phyloP scores from a whole-genome alignment of 2,888 invertebrate species.

The Drosophila neutralis region DNA sequence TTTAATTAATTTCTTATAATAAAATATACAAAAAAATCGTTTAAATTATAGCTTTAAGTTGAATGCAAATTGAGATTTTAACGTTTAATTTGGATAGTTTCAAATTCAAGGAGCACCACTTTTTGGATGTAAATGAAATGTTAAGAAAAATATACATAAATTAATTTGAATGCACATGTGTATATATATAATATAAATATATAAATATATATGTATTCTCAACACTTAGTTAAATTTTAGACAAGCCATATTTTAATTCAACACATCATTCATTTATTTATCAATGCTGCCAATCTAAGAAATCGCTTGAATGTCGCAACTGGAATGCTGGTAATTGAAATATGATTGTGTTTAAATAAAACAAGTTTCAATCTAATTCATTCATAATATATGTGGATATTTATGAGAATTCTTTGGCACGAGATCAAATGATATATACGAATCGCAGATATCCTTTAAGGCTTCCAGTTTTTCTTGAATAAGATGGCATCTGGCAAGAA shows the following conservation, averaged over 20 bases:
- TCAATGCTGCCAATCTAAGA: constrained; percentile 5
- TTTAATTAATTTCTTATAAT: background rate
- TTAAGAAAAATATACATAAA: background rate
- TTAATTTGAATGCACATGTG: background rate
- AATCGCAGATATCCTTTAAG: constrained; percentile 19
- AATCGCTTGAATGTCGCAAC: constrained; percentile 9
- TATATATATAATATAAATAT: background rate
- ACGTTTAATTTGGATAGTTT: background rate
- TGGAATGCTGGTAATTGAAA: background rate
- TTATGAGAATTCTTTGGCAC: background rate
- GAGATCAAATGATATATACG: background rate
- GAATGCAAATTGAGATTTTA: background rate
- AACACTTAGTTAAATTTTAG: background rate
- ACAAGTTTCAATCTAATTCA: background rate
- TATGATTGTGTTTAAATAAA: background rate
- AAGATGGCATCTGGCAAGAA: constrained; percentile 39
- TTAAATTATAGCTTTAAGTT: background rate
- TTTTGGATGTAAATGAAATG: background rate
- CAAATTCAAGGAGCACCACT: background rate
- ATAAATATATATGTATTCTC: background rate
- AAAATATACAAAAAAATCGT: background rate
- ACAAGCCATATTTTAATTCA: background rate
- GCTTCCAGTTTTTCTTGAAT: constrained; percentile 28
- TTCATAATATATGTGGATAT: background rate
- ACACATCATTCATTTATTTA: background rate